These are phyloP conservation scores for Hydrotaea diabolus DNA, from an alignment of 2,888 invertebrate genomes.

Conservation along the genomic window DNA sequence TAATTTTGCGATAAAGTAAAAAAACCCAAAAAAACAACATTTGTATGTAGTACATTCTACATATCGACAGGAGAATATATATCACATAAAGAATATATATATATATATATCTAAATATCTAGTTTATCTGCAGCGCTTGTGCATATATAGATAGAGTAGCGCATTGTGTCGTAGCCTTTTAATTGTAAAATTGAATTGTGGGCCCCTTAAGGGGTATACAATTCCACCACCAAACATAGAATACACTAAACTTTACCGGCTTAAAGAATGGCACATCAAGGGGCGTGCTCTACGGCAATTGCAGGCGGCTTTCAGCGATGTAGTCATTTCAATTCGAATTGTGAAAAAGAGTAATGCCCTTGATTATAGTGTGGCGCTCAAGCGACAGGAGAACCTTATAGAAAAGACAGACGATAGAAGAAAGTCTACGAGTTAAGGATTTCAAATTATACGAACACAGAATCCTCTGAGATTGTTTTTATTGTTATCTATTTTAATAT, in stretches of 20 bases:
- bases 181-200: slow-evolving; percentile 14
- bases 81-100: background rate
- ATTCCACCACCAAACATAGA: background rate
- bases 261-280: background rate
- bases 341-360: slow-evolving; percentile 52
- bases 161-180: background rate
- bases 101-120: background rate
- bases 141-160: too few species aligned
- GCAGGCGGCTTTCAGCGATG: background rate
- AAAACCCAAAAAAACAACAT: background rate
- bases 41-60: background rate
- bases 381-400: background rate
- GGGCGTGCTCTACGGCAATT: background rate
- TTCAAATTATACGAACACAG: too few species aligned
- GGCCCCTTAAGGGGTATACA: slow-evolving; percentile 1
- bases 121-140: background rate
- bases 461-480: too few species aligned
- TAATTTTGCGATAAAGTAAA: slow-evolving; percentile 44
- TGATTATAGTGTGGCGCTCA: slow-evolving; percentile 30
- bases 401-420: background rate
- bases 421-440: too few species aligned
- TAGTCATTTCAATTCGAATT: slow-evolving; percentile 6
- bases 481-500: too few species aligned
- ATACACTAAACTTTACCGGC: background rate
- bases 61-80: slow-evolving; percentile 16